A percentile compares a stretch with the other conserved stretches of the same genome.
Evolutionary conservation across 2,113 vertebrate species (phyloP).

Genomic region (Anguilla japonica): DNA sequence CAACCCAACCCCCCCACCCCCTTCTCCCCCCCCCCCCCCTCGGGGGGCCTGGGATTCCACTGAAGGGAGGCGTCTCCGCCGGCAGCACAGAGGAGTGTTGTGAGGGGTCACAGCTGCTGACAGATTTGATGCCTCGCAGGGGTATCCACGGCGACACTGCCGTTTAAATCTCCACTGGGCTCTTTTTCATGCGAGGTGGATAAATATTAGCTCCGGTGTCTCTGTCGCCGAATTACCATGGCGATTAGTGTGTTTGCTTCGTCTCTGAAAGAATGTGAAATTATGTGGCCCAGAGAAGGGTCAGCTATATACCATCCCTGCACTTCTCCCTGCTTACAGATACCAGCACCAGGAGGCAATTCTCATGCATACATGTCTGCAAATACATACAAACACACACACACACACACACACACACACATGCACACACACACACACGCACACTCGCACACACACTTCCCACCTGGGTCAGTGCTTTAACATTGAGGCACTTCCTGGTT

Average conservation of each 20-base stretch:
- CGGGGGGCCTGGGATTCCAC: constrained; percentile 16
- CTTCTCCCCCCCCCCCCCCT: constrained; percentile 12
- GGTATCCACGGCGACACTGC: neutral
- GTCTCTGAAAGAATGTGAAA: constrained; percentile 1
- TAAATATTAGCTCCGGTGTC: constrained; percentile 19
- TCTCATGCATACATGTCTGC: neutral
- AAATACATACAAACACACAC: neutral
- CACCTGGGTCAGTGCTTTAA: neutral
- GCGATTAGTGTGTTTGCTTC: constrained; percentile 7
- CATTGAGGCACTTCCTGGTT: neutral
- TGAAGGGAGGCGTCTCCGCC: neutral
- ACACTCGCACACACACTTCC: neutral
- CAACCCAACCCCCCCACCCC: constrained; percentile 5
- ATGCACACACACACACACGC: neutral
- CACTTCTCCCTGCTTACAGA: neutral
- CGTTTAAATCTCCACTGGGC: constrained; percentile 15
- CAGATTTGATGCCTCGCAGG: constrained; percentile 19
- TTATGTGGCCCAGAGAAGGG: neutral
- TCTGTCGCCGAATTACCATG: constrained; percentile 10
- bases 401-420: no score
- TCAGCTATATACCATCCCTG: neutral
- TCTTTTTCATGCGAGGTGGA: constrained; percentile 6
- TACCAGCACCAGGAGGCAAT: neutral
- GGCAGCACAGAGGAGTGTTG: neutral
- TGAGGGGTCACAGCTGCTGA: constrained; percentile 5